Evolutionary conservation across 2,888 invertebrate genomes (phyloP), one percentile per base, ranked within the genome.

Genomic region (Periphyllus acericola): DNA sequence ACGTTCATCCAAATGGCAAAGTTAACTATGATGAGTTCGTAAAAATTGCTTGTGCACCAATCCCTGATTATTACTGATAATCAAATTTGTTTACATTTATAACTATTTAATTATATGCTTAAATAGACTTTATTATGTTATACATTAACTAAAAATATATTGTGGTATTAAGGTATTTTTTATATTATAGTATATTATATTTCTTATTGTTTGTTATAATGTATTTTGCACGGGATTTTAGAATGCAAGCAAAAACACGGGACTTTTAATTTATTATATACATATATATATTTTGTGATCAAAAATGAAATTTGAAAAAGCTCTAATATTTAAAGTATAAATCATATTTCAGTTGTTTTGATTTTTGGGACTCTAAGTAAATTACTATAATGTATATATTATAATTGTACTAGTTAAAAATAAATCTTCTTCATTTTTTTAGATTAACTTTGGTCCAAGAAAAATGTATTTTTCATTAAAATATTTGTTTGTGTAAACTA

Each of bases 1-100:
- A 97, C 91, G 96, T 98, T 0, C 93, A 94, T 0, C 94, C 95
- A 79, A 95, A 94, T 90, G 96, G 96, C 5, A 94, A 94, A 80
- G 96, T 98, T 0, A 94, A 95, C n/a, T 98, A 97, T 90, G 95
- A 97, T 90, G 97, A 98, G 91, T 97, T 98, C 91, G 96, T 97
- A 0, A 96, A 97, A 92, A 97, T 98, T 90, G 95, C 97, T 5
- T 97, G 97, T 92, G 97, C 97, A 5, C 97, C 97, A 0, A 96
- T 97, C 8, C 97, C 97, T 0, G 97, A 98, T 92, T 98, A 98
- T 92, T 98, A 97, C 91, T 97, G 92, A 93, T 82, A 79, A 21
- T 60, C 32, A 66, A 60, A 40, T 78, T 34, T 34, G 0, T 55
- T 52, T 52, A 68, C 32, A 32, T 60, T 52, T 21, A 34, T 40